A percentile compares a stretch with the other conserved stretches of the same genome.
These are phyloP conservation scores for Eupithecia insigniata DNA, from an alignment of 2,888 invertebrate species.

Conservation along the genomic window DNA sequence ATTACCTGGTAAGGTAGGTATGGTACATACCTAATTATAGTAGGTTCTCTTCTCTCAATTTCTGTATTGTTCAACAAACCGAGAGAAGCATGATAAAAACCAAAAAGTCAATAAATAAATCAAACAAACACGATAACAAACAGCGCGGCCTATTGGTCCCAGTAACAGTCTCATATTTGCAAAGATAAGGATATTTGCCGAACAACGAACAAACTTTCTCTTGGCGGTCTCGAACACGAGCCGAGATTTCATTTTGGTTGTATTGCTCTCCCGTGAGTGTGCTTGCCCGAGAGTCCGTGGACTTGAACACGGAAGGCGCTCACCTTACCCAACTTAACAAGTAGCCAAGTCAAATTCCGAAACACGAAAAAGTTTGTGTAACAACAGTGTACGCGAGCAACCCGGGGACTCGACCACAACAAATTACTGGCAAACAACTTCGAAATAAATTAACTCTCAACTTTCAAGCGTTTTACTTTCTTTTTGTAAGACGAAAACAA, in stretches of 20 bases:
- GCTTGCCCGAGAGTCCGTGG: constrained; percentile 32
- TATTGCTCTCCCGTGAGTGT: constrained; percentile 35
- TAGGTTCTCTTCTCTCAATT: not conserved
- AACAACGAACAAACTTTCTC: constrained; percentile 38
- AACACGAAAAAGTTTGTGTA: constrained; percentile 74
- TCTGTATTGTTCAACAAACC: not conserved
- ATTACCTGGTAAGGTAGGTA: not conserved
- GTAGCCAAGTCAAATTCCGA: constrained; percentile 69
- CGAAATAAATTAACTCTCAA: constrained; percentile 82
- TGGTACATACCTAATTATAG: too few relatives aligned
- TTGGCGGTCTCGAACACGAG: constrained; percentile 25
- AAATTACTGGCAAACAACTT: constrained; percentile 83
- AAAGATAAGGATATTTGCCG: constrained; percentile 33
- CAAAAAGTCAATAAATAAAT: constrained; percentile 23
- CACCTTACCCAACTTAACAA: constrained; percentile 60
- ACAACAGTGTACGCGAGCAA: constrained; percentile 67
- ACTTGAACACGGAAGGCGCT: constrained; percentile 52
- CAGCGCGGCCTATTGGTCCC: constrained; percentile 10
- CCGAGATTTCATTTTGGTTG: constrained; percentile 41
- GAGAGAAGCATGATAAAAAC: not conserved
- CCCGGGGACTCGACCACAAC: constrained; percentile 77
- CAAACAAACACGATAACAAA: constrained; percentile 21
- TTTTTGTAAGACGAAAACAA: constrained; percentile 74
- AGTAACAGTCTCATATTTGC: constrained; percentile 21
- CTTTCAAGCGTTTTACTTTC: constrained; percentile 80